Conservation (phyloP, 1,140 invertebrate genomes). For the Coelopa frigida region DNA sequence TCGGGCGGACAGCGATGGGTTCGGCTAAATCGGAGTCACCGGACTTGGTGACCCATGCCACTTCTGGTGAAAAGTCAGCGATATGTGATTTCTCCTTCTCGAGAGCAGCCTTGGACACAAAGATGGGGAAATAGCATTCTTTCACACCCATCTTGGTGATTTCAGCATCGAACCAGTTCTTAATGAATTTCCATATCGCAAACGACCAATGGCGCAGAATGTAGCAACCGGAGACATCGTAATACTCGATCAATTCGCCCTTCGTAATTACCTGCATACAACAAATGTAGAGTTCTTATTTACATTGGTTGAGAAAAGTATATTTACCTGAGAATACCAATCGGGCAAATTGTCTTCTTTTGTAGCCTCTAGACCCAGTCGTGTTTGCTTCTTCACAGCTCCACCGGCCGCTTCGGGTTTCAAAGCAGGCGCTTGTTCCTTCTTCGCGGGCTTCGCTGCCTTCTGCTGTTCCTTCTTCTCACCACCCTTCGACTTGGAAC, state of each 20-base stretch:
- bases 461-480: constrained; percentile 31
- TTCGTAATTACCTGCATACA: constrained; percentile 72
- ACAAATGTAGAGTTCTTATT: neutral
- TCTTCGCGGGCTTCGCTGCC: constrained; percentile 29
- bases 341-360: constrained; percentile 92
- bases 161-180: constrained; percentile 79
- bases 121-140: constrained; percentile 98
- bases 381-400: constrained; percentile 74
- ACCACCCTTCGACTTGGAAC: constrained; percentile 28
- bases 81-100: constrained; percentile 97
- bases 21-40: constrained; percentile 91
- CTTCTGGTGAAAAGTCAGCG: constrained; percentile 97
- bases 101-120: constrained; percentile 81
- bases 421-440: constrained; percentile 11
- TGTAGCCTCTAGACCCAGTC: constrained; percentile 85
- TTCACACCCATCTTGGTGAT: constrained; percentile 92
- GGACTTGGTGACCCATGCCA: constrained; percentile 98
- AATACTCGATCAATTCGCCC: constrained; percentile 98
- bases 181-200: constrained; percentile 92
- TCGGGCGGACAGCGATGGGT: constrained; percentile 97
- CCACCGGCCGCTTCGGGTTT: constrained; percentile 43
- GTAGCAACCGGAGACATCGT: constrained; percentile 98
- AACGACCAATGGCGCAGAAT: constrained; percentile 95
- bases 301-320: neutral
- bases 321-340: constrained; percentile 90